Percentiles rank a stretch among this genome's conserved stretches.
phyloP scores from a whole-genome alignment of 2,797 vertebrate species.

The Linurgus olivaceus region DNA sequence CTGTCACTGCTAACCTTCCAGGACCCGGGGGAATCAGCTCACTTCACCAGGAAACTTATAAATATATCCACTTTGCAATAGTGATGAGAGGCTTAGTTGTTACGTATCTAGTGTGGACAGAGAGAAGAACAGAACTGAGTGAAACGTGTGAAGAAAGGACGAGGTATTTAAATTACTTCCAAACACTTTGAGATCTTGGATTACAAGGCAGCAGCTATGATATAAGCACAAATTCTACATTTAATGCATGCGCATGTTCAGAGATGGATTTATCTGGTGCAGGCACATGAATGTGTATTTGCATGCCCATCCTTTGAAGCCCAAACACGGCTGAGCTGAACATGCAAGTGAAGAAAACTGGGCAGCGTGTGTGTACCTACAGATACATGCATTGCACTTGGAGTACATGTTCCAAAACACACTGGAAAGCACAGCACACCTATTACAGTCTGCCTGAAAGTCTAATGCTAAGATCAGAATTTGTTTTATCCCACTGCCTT shows the following conservation, averaged over 20 bases:
- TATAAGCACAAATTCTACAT: not conserved
- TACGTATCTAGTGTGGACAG: not conserved
- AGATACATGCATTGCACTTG: not conserved
- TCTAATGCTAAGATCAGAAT: not conserved
- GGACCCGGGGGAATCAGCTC: not conserved
- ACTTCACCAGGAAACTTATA: not conserved
- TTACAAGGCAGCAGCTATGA: not conserved
- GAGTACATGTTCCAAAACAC: not conserved
- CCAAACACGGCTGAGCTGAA: not conserved
- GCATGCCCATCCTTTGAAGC: not conserved
- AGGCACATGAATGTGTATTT: not conserved
- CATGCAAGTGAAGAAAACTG: not conserved
- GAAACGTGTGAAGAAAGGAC: not conserved
- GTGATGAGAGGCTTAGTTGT: not conserved
- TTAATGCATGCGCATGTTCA: not conserved
- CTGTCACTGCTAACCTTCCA: not conserved
- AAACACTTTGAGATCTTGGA: not conserved
- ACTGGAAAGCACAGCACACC: not conserved
- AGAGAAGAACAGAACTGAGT: not conserved
- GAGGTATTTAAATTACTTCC: not conserved
- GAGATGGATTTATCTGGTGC: not conserved
- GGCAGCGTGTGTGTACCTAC: not conserved
- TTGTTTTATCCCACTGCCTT: not conserved
- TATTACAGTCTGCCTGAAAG: not conserved
- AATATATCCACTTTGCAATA: not conserved